Percentiles rank a stretch among this genome's conserved stretches.
Evolutionary conservation across 2,888 invertebrate species (phyloP).

Genomic region (Metacarcinus magister): DNA sequence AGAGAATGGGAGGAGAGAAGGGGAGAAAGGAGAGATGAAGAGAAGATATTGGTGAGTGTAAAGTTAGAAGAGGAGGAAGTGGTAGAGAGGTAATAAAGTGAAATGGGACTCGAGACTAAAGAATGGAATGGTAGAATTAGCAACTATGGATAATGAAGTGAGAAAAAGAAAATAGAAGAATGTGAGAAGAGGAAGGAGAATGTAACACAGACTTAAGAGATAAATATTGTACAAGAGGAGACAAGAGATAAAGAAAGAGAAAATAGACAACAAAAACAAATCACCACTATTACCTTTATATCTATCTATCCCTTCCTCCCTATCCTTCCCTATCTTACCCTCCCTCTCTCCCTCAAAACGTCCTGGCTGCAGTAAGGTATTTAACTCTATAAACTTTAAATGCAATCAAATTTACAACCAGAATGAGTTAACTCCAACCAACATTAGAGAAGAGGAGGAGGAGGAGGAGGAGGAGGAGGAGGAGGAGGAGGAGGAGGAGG

Average conservation of each 20-base stretch:
- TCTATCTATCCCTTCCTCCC: neutral
- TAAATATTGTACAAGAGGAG: neutral
- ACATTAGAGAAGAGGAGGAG: neutral
- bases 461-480: conserved; percentile 11
- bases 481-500: conserved; percentile 1
- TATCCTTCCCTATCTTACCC: neutral
- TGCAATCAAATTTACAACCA: conserved; percentile 1
- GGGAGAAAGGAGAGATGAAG: neutral
- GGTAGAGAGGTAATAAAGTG: neutral
- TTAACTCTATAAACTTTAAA: conserved; percentile 21
- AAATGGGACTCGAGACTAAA: neutral
- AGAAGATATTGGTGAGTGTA: too few species aligned
- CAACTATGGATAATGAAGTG: neutral
- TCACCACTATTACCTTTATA: neutral
- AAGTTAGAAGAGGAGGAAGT: too few species aligned
- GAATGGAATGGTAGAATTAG: too few species aligned
- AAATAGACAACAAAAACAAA: neutral
- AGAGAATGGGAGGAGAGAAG: neutral
- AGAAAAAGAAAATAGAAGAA: neutral
- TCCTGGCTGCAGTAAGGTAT: neutral
- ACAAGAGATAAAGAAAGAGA: conserved; percentile 17
- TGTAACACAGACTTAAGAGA: too few species aligned
- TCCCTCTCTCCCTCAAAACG: neutral
- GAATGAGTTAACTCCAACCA: neutral
- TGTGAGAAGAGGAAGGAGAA: neutral